Evolutionary conservation across 1,140 invertebrate genomes (phyloP).

Genomic region (Bombus difficillimus): DNA sequence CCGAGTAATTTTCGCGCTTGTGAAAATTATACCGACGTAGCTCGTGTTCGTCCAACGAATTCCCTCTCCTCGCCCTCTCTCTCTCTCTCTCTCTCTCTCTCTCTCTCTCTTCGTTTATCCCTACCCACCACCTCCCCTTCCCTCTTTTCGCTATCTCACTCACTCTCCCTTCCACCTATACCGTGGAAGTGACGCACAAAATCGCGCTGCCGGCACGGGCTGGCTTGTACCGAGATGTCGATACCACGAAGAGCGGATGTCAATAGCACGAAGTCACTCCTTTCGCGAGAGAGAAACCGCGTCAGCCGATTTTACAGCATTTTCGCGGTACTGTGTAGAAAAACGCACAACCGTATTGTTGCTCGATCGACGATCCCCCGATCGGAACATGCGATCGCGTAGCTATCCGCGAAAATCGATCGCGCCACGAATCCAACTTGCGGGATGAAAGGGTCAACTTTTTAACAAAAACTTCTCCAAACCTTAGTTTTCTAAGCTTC

Average conservation of each 20-base stretch:
- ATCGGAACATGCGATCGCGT: not conserved
- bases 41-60: constrained; percentile 42
- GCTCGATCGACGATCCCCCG: constrained; percentile 11
- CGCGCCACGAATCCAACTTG: not conserved
- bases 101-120: not conserved
- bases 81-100: not conserved
- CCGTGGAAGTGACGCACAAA: constrained; percentile 74
- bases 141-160: not conserved
- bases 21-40: constrained; percentile 75
- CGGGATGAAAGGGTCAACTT: not conserved
- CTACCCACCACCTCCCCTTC: not conserved
- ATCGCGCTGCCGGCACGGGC: constrained; percentile 69
- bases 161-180: not conserved
- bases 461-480: constrained; percentile 41
- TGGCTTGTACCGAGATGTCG: constrained; percentile 78
- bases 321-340: constrained; percentile 29
- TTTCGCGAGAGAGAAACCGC: constrained; percentile 58
- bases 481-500: not conserved
- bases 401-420: not conserved
- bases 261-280: constrained; percentile 79
- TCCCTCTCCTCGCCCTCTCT: not conserved
- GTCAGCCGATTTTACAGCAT: constrained; percentile 64
- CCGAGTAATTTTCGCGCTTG: constrained; percentile 74
- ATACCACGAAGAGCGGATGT: constrained; percentile 80
- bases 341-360: constrained; percentile 26